Percentiles rank a stretch among this genome's conserved stretches.
Evolutionary conservation across 2,888 invertebrate genomes (phyloP).

Genomic region (Tricholauxania praeusta): DNA sequence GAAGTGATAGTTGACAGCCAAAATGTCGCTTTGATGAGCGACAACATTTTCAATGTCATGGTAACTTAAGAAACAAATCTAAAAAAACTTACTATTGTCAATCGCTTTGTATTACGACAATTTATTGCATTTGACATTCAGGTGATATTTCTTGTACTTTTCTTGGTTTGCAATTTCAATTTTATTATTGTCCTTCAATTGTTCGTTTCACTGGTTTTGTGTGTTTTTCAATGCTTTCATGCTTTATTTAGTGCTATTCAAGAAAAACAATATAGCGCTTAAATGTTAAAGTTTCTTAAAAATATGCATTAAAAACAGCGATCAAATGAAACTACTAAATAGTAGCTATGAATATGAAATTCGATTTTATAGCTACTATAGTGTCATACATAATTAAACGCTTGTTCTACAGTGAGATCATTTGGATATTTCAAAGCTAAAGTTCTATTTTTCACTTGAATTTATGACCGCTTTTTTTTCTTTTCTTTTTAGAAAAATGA

Average conservation of each 20-base stretch:
- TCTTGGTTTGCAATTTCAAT: neutral
- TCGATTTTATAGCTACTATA: no score
- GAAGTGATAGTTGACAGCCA: conserved; percentile 13
- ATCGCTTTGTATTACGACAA: neutral
- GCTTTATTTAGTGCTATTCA: neutral
- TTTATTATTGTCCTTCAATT: neutral
- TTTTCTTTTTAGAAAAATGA: no score
- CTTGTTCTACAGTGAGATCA: no score
- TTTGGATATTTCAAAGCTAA: no score
- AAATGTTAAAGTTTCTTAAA: neutral
- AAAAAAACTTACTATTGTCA: neutral
- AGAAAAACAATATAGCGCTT: neutral
- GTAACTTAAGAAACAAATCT: neutral
- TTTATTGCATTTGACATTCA: conserved; percentile 20
- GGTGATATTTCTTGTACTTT: neutral
- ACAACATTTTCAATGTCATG: neutral
- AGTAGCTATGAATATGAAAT: no score
- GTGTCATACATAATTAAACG: no score
- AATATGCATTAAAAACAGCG: neutral
- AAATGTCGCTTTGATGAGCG: neutral
- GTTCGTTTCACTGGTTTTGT: no score
- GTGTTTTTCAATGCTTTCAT: neutral
- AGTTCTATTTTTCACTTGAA: no score
- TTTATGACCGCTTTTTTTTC: no score
- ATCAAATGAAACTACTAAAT: no score